Evolutionary conservation across 2,113 vertebrate species (phyloP), one percentile per base, ranked within the genome.

Genomic region (Choloepus hoffmanni): DNA sequence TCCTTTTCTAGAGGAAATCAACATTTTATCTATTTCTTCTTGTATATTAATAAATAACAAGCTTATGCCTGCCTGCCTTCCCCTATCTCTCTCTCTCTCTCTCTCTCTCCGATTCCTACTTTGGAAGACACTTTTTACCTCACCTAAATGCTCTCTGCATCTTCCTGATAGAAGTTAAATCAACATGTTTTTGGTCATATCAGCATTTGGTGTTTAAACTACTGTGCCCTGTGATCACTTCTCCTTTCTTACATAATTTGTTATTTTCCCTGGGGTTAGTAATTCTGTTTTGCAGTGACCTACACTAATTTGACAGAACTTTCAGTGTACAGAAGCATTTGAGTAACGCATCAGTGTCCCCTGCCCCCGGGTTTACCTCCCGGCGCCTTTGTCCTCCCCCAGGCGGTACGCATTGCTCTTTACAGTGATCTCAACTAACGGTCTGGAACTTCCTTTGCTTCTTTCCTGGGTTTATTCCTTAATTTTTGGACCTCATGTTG

Each of bases 241-340:
- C 84, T 90, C 26, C 33, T 85, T 90, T 94, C 45, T 45, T 73
- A 55, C 3, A 45, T 91, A 36, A 86, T 81, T 73, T 79, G 24
- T 30, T 77, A 0, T 73, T 81, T 87, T 92, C n/a, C 65, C 28
- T 45, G 28, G 15, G 16, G 8, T n/a, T 86, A 63, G n/a, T 70
- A 73, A 63, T 79, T 95, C 70, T 89, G 14, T 55, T 81, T 90
- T 68, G 12, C 24, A 78, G 1, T 91, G 78, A n/a, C 26, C 40
- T 77, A 45, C 18, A 63, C 90, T 78, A 84, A 85, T 85, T 90
- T 78, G n/a, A 55, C n/a, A 67, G 62, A 77, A 50, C 36, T 62
- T 60, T n/a, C 62, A 36, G 21, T 55, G 28, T 21, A 36, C n/a
- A 84, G 21, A 84, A 89, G 33, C 60, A 12, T 4, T 85, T 30